Percentiles rank a stretch among this genome's conserved stretches.
Evolutionary conservation across 2,797 vertebrate genomes (phyloP).

Genomic region (Coccyzus lansbergi): DNA sequence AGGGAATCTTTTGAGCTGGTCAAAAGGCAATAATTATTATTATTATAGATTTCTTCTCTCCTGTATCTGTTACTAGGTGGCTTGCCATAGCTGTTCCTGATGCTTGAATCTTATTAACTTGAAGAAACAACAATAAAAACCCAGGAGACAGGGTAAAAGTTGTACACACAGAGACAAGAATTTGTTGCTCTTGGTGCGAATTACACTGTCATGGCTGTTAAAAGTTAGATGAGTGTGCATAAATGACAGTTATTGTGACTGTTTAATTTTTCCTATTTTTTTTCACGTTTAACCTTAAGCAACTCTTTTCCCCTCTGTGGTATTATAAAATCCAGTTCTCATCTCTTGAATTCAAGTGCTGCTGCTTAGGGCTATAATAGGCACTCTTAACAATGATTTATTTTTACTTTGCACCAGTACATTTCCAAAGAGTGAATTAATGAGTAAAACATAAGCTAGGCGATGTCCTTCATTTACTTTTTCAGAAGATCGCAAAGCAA

Average conservation of each 20-base stretch:
- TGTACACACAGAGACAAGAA: neutral
- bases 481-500: neutral
- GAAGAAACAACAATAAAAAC: neutral
- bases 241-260: neutral
- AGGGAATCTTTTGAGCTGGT: neutral
- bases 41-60: neutral
- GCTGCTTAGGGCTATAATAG: neutral
- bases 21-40: neutral
- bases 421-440: neutral
- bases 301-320: neutral
- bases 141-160: neutral
- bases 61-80: neutral
- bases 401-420: neutral
- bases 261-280: neutral
- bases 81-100: neutral
- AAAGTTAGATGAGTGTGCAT: neutral
- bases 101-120: neutral
- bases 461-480: neutral
- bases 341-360: neutral
- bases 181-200: neutral
- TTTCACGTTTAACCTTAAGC: neutral
- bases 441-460: neutral
- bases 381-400: neutral
- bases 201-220: neutral
- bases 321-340: neutral